A percentile compares a stretch with the other conserved stretches of the same genome.
phyloP scores from a whole-genome alignment of 2,888 invertebrate species.

The Laspeyria flexula region DNA sequence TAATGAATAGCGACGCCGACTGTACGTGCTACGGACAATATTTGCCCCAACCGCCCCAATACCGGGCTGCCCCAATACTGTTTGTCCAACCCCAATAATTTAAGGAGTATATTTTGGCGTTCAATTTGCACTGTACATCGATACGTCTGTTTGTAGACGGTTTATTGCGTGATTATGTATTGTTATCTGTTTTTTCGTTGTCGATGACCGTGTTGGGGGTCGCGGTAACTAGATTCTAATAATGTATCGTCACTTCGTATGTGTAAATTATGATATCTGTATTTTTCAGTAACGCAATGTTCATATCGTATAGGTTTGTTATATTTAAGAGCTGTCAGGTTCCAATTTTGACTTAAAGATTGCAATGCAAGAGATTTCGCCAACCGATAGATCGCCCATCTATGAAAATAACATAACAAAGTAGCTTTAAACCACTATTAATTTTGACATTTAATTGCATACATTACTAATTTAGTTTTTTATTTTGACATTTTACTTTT shows the following conservation, averaged over 20 bases:
- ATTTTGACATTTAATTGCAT: too few species aligned
- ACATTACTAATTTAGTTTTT: too few species aligned
- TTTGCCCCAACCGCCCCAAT: conserved; percentile 51
- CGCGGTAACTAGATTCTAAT: neutral
- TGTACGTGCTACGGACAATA: conserved; percentile 57
- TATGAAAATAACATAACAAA: too few species aligned
- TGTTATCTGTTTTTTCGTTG: conserved; percentile 47
- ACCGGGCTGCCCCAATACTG: conserved; percentile 37
- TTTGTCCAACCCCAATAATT: conserved; percentile 68
- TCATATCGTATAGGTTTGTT: too few species aligned
- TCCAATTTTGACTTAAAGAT: too few species aligned
- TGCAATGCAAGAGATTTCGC: too few species aligned
- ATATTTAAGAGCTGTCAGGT: too few species aligned
- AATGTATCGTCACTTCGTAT: neutral
- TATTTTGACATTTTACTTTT: too few species aligned
- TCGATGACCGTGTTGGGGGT: conserved; percentile 7
- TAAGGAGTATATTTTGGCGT: conserved; percentile 66
- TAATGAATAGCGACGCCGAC: conserved; percentile 61
- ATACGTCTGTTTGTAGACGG: conserved; percentile 49
- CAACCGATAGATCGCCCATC: too few species aligned
- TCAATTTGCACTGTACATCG: conserved; percentile 59
- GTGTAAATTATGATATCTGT: neutral
- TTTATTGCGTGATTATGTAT: conserved; percentile 56
- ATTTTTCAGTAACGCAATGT: too few species aligned
- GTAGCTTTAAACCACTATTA: too few species aligned